Percentiles rank a stretch among this genome's conserved stretches.
These are phyloP conservation scores for Beaufortia kweichowensis DNA, from an alignment of 2,113 vertebrate genomes.

Conservation along the genomic window DNA sequence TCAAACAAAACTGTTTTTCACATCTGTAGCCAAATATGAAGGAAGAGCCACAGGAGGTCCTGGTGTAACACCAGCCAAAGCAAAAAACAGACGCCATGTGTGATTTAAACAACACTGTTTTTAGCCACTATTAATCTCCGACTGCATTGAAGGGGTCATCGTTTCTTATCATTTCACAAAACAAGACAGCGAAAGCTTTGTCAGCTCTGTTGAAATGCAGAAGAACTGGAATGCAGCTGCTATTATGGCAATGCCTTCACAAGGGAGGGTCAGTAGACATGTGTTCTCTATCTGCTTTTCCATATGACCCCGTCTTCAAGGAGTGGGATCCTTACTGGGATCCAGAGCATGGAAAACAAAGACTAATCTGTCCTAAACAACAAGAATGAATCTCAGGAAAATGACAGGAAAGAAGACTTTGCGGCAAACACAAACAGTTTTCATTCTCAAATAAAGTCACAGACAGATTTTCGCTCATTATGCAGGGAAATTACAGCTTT, in stretches of 20 bases:
- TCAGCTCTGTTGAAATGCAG: background rate
- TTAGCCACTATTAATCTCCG: background rate
- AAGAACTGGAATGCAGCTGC: background rate
- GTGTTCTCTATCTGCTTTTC: slow-evolving; percentile 29
- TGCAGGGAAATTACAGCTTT: background rate
- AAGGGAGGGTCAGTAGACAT: slow-evolving; percentile 11
- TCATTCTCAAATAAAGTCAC: too few species aligned
- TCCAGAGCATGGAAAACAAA: slow-evolving; percentile 21
- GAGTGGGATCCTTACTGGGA: slow-evolving; percentile 2
- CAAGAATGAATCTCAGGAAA: slow-evolving; percentile 8
- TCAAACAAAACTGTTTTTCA: slow-evolving; percentile 73
- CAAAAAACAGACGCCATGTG: slow-evolving; percentile 14
- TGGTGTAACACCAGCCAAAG: background rate
- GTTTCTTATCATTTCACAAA: background rate
- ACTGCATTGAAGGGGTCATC: background rate
- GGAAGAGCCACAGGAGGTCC: slow-evolving; percentile 42
- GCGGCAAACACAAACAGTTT: background rate
- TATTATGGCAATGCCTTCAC: background rate
- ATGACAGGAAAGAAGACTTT: background rate
- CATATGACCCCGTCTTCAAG: slow-evolving; percentile 6
- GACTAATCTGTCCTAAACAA: background rate
- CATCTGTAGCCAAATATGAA: slow-evolving; percentile 61
- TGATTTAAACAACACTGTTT: background rate
- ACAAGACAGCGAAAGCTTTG: background rate
- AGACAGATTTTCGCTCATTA: background rate